phyloP scores from a whole-genome alignment of 2,113 vertebrate genomes.

The Macroglossus sobrinus region DNA sequence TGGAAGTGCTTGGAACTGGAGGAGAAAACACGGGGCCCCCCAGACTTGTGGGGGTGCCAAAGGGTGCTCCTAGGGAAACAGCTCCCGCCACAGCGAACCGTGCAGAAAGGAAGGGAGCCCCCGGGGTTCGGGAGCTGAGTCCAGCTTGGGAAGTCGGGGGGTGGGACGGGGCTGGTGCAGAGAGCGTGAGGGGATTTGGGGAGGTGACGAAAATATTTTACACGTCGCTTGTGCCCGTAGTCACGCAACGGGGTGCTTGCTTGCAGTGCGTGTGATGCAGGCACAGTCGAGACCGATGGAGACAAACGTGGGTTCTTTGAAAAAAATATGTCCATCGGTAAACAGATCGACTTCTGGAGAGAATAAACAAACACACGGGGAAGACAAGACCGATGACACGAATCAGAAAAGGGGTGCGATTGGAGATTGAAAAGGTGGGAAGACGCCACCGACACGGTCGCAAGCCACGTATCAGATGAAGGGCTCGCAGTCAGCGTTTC shows the following conservation, averaged over 20 bases:
- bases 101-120: too few species aligned
- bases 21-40: accelerated
- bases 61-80: accelerated
- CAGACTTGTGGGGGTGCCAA: background rate
- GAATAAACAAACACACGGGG: background rate
- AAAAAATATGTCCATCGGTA: accelerated
- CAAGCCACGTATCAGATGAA: background rate
- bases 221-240: accelerated
- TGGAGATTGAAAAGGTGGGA: background rate
- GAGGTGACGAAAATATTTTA: accelerated
- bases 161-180: accelerated
- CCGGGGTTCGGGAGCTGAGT: accelerated
- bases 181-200: background rate
- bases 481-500: background rate
- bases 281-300: accelerated
- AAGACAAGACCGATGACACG: background rate
- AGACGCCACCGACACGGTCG: accelerated
- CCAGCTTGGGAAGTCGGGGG: accelerated
- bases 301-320: background rate
- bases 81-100: too few species aligned
- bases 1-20: background rate
- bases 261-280: accelerated
- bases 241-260: background rate
- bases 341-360: background rate
- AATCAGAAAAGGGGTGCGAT: too few species aligned